These are phyloP conservation scores for Trogon melanurus DNA, from an alignment of 2,113 vertebrate species.

Conservation along the genomic window DNA sequence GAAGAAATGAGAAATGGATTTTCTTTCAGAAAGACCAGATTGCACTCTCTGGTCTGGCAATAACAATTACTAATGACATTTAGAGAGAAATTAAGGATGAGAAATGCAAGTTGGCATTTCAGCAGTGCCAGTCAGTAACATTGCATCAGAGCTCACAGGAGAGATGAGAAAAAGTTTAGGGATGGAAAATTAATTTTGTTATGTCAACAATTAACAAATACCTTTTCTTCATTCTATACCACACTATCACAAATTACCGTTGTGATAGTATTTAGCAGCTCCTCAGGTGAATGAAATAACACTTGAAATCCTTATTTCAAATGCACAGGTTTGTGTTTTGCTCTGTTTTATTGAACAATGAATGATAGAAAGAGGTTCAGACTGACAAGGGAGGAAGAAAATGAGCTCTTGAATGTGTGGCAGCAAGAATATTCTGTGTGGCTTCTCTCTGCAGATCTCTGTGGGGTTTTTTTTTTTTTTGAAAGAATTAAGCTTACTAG, in stretches of 20 bases:
- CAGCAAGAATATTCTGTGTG: not conserved
- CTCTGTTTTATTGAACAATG: not conserved
- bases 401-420: not conserved
- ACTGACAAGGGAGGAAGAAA: not conserved
- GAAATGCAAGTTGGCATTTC: constrained; percentile 83
- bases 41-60: constrained; percentile 70
- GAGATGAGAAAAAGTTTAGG: constrained; percentile 46
- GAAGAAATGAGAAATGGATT: constrained; percentile 54
- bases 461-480: not conserved
- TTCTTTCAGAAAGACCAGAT: constrained; percentile 53
- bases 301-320: not conserved
- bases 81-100: constrained; percentile 81
- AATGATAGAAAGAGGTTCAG: not conserved
- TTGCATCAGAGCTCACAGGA: constrained; percentile 58
- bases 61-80: constrained; percentile 85
- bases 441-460: not conserved
- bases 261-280: constrained; percentile 30
- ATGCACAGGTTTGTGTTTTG: not conserved
- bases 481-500: not conserved
- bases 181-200: constrained; percentile 77
- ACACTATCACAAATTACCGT: constrained; percentile 7
- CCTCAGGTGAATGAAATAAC: not conserved
- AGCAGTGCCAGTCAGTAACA: constrained; percentile 70
- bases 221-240: constrained; percentile 36
- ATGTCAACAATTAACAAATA: constrained; percentile 71